Percentiles rank a stretch among this genome's conserved stretches.
Conservation (phyloP, 2,113 vertebrate genomes). For the Melierax canorus region DNA sequence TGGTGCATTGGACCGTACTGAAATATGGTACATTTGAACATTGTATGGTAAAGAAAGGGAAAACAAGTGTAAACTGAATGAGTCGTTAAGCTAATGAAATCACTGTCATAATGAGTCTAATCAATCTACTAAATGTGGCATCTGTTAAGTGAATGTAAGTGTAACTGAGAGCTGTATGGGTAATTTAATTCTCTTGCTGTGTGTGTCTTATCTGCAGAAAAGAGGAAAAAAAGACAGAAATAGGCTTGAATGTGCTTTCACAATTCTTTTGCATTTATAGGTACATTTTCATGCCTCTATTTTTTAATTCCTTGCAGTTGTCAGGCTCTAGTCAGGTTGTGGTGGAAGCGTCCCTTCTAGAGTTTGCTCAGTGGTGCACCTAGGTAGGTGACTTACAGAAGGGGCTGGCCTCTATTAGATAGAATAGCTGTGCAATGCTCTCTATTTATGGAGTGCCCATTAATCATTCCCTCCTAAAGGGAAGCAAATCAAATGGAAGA, state of each 20-base stretch:
- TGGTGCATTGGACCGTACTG: neutral
- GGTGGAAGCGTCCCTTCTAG: neutral
- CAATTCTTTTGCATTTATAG: neutral
- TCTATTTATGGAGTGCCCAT: neutral
- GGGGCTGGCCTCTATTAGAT: neutral
- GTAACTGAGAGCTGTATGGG: neutral
- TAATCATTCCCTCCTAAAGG: neutral
- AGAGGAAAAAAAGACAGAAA: neutral
- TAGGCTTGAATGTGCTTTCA: neutral
- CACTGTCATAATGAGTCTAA: conserved; percentile 20
- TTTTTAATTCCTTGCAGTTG: neutral
- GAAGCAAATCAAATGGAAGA: neutral
- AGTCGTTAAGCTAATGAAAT: conserved; percentile 47
- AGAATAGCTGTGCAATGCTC: neutral
- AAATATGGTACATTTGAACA: neutral
- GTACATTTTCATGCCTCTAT: neutral
- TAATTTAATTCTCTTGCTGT: neutral
- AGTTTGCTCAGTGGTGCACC: neutral
- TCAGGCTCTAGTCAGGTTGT: neutral
- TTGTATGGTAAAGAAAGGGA: neutral
- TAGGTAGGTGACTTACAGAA: neutral
- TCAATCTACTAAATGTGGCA: neutral
- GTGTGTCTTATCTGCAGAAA: neutral
- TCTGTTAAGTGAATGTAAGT: neutral
- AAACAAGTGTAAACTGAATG: neutral